A percentile compares a stretch with the other conserved stretches of the same genome.
phyloP scores from a whole-genome alignment of 2,888 invertebrate genomes.

The Drosophila mercatorum region DNA sequence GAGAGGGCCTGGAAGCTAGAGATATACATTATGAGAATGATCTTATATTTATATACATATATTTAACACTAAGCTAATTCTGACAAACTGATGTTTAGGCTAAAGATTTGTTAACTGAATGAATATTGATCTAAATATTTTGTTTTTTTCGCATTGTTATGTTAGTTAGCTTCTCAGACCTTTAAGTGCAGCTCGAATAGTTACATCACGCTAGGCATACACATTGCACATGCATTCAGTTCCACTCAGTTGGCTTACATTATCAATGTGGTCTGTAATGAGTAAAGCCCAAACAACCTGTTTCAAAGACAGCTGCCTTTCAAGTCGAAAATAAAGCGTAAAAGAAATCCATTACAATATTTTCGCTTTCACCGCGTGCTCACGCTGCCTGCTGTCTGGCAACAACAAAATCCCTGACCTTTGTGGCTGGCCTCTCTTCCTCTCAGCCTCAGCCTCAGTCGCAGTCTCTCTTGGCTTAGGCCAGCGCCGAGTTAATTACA shows the following conservation, averaged over 20 bases:
- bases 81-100: neutral
- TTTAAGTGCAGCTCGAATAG: neutral
- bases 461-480: neutral
- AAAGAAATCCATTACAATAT: constrained; percentile 59
- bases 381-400: constrained; percentile 29
- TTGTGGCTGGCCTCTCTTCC: constrained; percentile 52
- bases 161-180: neutral
- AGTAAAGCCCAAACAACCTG: constrained; percentile 52
- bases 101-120: neutral
- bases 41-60: too few species aligned
- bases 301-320: constrained; percentile 49
- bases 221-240: constrained; percentile 33
- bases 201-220: neutral
- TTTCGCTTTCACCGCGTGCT: constrained; percentile 70
- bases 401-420: constrained; percentile 69
- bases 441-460: neutral
- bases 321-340: constrained; percentile 56
- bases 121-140: neutral
- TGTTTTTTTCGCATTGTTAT: neutral
- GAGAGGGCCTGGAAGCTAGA: neutral
- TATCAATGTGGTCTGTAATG: constrained; percentile 17
- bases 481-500: constrained; percentile 66
- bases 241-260: constrained; percentile 17
- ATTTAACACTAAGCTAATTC: neutral
- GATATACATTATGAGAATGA: neutral